Evolutionary conservation across 2,113 vertebrate species (phyloP), one percentile per base, ranked within the genome.

Genomic region (Danionella cerebrum): DNA sequence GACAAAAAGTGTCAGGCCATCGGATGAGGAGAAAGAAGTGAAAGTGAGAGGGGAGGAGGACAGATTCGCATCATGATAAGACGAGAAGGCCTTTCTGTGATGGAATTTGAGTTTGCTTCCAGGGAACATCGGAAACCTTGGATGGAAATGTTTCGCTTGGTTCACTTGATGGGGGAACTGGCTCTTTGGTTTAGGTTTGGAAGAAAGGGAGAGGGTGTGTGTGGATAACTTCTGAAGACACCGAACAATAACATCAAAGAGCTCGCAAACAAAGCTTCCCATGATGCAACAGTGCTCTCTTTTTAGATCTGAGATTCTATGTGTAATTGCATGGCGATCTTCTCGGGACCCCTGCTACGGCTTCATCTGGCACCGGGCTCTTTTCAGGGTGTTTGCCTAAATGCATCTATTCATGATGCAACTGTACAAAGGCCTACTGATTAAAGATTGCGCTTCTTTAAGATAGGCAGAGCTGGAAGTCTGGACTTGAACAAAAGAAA

Each of bases 181-280:
- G 27, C 16, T 19, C 39, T 10, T 50, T n/a, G 42, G 45, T 27
- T 24, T 45, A 18, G 39, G 22, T 42, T 42, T 47, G 16, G 51
- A 29, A 25, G 41, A 47, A 18, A 27, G 25, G 18, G 38, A 50
- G 16, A 53, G 51, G 33, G 27, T 3, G 50, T 27, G 4, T 73
- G 52, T 80, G 81, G 78, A 67, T 77, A 76, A 78, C 75, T 64
- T 63, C 54, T 57, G 69, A 69, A 45, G 41, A 35, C 41, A 35
- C 75, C 55, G 75, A 79, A 68, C 58, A 72, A 67, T 80, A 67
- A 80, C 79, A 81, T 86, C 84, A 89, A 87, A 87, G 80, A 18
- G 51, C 62, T 31, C 8, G 77, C 71, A 63, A 62, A 63, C 53
- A 73, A 65, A 79, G 65, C 67, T 53, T 70, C 72, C 78, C 70